Conservation (phyloP, 2,113 vertebrate genomes). For the Heloderma charlesbogerti region DNA sequence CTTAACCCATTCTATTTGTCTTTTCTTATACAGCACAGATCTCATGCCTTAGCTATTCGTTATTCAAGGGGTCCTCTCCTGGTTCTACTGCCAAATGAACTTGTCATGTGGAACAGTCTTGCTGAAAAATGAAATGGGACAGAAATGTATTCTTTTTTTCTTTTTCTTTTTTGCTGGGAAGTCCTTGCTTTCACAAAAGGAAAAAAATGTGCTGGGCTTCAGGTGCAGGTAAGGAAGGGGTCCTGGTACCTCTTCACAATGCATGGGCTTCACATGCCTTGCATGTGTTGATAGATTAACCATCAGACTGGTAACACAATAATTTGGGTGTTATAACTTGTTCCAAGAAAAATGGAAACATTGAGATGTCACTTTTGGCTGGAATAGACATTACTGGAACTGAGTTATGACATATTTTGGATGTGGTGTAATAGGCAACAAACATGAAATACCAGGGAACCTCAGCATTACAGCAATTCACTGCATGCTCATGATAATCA, state of each 20-base stretch:
- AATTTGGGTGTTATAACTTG: neutral
- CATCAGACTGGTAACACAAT: neutral
- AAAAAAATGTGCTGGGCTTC: slow-evolving; percentile 15
- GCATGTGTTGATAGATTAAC: neutral
- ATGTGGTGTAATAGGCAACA: neutral
- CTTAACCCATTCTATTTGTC: slow-evolving; percentile 40
- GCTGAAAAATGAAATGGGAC: slow-evolving; percentile 24
- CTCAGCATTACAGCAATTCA: neutral
- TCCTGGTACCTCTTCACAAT: slow-evolving; percentile 2
- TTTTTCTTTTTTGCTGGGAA: neutral
- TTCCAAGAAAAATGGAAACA: neutral
- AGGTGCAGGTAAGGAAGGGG: slow-evolving; percentile 25
- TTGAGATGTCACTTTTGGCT: neutral
- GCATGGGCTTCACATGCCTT: neutral
- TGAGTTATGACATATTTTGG: slow-evolving; percentile 4
- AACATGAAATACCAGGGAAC: neutral
- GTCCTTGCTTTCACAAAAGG: neutral
- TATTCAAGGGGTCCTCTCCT: slow-evolving; percentile 44
- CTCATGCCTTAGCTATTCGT: slow-evolving; percentile 36
- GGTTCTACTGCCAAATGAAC: slow-evolving; percentile 28
- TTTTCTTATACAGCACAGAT: slow-evolving; percentile 32
- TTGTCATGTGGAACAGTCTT: slow-evolving; percentile 20
- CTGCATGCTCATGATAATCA: neutral
- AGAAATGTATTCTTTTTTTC: neutral
- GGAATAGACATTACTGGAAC: neutral